Base-by-base conservation (phyloP, 92 coral and sea anemone species). In the Blastomussa wellsi region DNA sequence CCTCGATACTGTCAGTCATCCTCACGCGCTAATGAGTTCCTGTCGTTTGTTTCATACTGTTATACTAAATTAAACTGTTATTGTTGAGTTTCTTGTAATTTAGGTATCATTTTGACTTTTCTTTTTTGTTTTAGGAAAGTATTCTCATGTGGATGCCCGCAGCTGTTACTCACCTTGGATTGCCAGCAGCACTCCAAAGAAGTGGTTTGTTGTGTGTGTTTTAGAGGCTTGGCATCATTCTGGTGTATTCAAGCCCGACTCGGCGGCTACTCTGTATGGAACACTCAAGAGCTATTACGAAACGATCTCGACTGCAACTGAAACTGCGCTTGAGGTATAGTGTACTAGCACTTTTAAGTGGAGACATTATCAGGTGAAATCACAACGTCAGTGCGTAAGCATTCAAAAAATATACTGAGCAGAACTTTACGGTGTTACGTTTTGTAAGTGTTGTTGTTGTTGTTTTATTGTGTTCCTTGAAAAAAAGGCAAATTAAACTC, bases 171-270 rank as follows among this genome's bases (percentile, higher is more conserved):
- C 89, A 29, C 91, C 94, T 33, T 93, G 96, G 96, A 59, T 90
- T 39, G 81, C 87, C 20, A 86, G 86, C 59, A 51, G 68, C 72
- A 80, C 75, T 14, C 78, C 85, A 60, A 74, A 70, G 13, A 81
- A 77, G 68, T 92, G 95, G 95, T 85, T 92, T 49, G 52, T 89
- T 31, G 71, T 48, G 48, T 82, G 88, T 84, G 71, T 82, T 65
- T 28, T 92, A 59, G 89, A 89, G 48, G 92, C 90, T 83, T 92
- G 95, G 93, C 87, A 65, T 69, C 88, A 53, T 69, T 80, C 64
- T 52, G 92, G 90, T 12, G 81, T 37, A 17, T 66, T 88, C 31
- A 77, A 79, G 26, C 85, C 92, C 14, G 49, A 49, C 20, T 47
- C 37, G 11, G 12, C 31, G n/a, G 62, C 62, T 49, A n/a, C 77